Percentiles rank a stretch among this genome's conserved stretches.
These are phyloP conservation scores for Drosophila albomicans DNA, from an alignment of 1,140 invertebrate genomes.

Conservation along the genomic window DNA sequence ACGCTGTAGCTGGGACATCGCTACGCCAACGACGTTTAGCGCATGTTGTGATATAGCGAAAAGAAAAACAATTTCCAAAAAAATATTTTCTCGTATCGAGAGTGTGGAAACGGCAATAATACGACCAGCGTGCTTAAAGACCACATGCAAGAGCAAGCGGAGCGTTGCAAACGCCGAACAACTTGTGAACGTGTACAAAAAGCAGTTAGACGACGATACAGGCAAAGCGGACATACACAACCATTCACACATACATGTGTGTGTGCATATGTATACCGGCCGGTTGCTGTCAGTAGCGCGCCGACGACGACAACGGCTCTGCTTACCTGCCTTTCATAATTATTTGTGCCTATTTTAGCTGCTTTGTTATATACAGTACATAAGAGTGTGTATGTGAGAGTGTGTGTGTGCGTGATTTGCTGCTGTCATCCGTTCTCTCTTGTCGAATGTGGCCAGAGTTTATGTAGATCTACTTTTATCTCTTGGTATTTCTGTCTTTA, in stretches of 20 bases:
- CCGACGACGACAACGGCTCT: background rate
- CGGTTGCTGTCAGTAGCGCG: constrained; percentile 56
- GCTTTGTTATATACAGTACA: constrained; percentile 37
- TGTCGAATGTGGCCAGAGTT: constrained; percentile 53
- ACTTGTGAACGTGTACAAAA: constrained; percentile 80
- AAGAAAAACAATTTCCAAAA: constrained; percentile 69
- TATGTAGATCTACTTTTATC: constrained; percentile 35
- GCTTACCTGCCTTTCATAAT: constrained; percentile 77
- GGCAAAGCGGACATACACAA: constrained; percentile 48
- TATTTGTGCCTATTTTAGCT: constrained; percentile 69
- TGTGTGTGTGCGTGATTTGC: constrained; percentile 22
- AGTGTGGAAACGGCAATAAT: constrained; percentile 56
- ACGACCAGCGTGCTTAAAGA: constrained; percentile 38
- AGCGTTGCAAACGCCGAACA: constrained; percentile 67
- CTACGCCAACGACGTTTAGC: constrained; percentile 57
- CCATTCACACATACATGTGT: constrained; percentile 29
- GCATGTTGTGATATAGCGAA: constrained; percentile 70
- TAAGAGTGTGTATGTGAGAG: constrained; percentile 32
- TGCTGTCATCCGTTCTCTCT: constrained; percentile 53
- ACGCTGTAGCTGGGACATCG: constrained; percentile 71
- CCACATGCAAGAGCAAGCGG: constrained; percentile 49
- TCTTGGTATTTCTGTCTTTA: constrained; percentile 42
- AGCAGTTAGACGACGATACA: constrained; percentile 72
- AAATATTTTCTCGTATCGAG: constrained; percentile 59
- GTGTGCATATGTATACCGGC: constrained; percentile 63